phyloP scores from a whole-genome alignment of 2,888 invertebrate genomes.

The Hedya salicella region DNA sequence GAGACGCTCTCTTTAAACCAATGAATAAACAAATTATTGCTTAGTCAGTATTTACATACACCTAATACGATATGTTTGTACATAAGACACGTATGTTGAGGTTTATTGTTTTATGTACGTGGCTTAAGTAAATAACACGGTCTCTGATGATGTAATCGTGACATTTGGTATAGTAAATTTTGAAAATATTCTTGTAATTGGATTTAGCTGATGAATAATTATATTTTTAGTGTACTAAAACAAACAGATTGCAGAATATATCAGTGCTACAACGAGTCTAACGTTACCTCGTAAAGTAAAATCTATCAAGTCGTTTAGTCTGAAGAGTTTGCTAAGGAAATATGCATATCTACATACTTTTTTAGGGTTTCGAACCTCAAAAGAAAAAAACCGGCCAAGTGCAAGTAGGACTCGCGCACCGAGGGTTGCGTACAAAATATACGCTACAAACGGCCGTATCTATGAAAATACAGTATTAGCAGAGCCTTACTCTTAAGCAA shows the following conservation, averaged over 20 bases:
- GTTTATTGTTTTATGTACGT: constrained; percentile 18
- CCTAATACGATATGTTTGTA: constrained; percentile 19
- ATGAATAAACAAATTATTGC: constrained; percentile 30
- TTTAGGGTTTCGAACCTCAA: too few species aligned
- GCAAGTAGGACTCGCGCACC: too few species aligned
- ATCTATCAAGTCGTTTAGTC: too few species aligned
- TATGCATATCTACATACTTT: too few species aligned
- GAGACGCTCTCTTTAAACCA: background rate
- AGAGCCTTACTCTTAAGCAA: too few species aligned
- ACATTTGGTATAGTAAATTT: background rate
- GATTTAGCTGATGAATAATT: background rate
- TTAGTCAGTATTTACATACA: constrained; percentile 25
- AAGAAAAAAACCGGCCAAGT: too few species aligned
- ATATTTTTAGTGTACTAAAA: background rate
- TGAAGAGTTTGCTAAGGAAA: too few species aligned
- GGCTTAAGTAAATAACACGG: constrained; percentile 17
- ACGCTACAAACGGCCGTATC: too few species aligned
- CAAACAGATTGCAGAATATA: background rate
- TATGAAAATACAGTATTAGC: too few species aligned
- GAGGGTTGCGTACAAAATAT: too few species aligned
- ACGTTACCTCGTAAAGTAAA: too few species aligned
- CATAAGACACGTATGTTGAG: constrained; percentile 19
- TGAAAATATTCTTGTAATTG: background rate
- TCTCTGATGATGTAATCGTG: constrained; percentile 10
- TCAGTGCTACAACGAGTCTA: too few species aligned